Conservation (phyloP, 2,888 invertebrate genomes). For the Diplolepis rosae region DNA sequence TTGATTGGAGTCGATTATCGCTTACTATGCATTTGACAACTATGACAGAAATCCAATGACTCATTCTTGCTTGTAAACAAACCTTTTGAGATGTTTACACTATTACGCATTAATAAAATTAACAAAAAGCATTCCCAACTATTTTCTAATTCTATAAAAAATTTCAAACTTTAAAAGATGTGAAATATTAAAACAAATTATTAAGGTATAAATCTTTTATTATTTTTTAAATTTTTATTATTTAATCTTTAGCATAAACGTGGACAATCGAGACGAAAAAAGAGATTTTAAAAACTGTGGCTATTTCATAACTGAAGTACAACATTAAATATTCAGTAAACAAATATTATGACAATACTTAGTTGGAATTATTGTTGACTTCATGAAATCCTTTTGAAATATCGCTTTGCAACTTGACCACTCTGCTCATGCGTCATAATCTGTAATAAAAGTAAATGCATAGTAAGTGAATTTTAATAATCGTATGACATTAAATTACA, state of each 20-base stretch:
- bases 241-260: too few species aligned
- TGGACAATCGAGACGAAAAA: too few species aligned
- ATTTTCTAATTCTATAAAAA: too few species aligned
- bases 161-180: too few species aligned
- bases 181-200: too few species aligned
- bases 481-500: constrained; percentile 26
- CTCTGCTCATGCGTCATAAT: constrained; percentile 77
- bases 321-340: background rate
- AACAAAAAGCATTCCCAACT: too few species aligned
- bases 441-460: constrained; percentile 71
- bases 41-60: background rate
- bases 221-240: too few species aligned
- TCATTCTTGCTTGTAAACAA: background rate
- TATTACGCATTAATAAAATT: too few species aligned
- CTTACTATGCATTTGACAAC: background rate
- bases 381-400: constrained; percentile 74
- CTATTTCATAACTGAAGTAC: too few species aligned
- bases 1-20: background rate
- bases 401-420: constrained; percentile 76
- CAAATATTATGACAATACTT: background rate
- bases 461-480: constrained; percentile 11
- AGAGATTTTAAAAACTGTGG: too few species aligned
- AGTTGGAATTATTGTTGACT: background rate
- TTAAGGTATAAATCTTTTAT: too few species aligned
- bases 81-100: too few species aligned